Percentiles rank a stretch among this genome's conserved stretches.
phyloP scores from a whole-genome alignment of 2,797 vertebrate genomes.

The Dicrostonyx torquatus region DNA sequence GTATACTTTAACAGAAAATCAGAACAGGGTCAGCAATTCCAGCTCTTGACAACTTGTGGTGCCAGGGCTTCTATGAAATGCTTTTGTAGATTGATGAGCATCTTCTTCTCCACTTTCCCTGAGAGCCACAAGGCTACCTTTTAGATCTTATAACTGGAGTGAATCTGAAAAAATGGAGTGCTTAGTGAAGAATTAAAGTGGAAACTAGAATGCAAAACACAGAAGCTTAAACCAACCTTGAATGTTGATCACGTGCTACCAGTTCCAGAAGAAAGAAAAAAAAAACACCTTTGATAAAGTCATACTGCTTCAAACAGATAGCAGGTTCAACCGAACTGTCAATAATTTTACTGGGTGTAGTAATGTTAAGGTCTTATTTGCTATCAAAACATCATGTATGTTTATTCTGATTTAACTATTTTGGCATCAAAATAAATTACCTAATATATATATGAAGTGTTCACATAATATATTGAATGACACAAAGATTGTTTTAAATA shows the following conservation, averaged over 20 bases:
- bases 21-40: neutral
- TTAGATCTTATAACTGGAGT: neutral
- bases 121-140: neutral
- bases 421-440: slow-evolving; percentile 39
- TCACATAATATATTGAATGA: neutral
- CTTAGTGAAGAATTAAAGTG: neutral
- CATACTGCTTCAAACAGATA: slow-evolving; percentile 16
- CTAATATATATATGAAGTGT: neutral
- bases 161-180: neutral
- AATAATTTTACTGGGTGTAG: neutral
- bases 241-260: neutral
- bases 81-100: neutral
- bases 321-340: neutral
- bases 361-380: neutral
- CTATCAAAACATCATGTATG: neutral
- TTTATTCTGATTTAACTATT: slow-evolving; percentile 30
- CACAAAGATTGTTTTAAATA: slow-evolving; percentile 23
- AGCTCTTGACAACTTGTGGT: neutral
- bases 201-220: slow-evolving; percentile 17
- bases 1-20: slow-evolving; percentile 32
- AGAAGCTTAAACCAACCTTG: neutral
- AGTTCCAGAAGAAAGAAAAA: neutral
- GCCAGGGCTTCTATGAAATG: neutral
- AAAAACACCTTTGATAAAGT: neutral
- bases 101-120: no score